Base-by-base conservation (phyloP, 2,888 invertebrate species). In the Hesperia comma region DNA sequence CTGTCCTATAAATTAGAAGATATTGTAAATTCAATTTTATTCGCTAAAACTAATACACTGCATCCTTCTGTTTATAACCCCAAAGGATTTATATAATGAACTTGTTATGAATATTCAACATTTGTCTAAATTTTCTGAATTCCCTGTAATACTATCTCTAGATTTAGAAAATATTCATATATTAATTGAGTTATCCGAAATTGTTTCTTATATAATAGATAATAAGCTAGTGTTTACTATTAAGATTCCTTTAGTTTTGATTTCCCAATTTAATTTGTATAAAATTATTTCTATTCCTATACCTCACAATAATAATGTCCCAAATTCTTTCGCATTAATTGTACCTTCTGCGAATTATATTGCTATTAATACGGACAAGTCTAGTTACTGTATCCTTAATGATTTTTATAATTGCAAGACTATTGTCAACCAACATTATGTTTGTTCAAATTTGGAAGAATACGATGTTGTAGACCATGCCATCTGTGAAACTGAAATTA, bases 91-190 rank as follows among this genome's bases (percentile, higher is more conserved):
- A n/a, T n/a, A n/a, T n/a, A n/a, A n/a, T n/a, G n/a, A n/a, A n/a
- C n/a, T n/a, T n/a, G n/a, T n/a, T n/a, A n/a, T n/a, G n/a, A n/a
- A n/a, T n/a, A n/a, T n/a, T n/a, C n/a, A n/a, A n/a, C n/a, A n/a
- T n/a, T n/a, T n/a, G n/a, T n/a, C n/a, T n/a, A n/a, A n/a, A n/a
- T n/a, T n/a, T n/a, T n/a, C n/a, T n/a, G n/a, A n/a, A n/a, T n/a
- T n/a, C n/a, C n/a, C n/a, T n/a, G n/a, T n/a, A n/a, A 63, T 15
- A 56, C 56, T 37, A 37, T 63, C 21, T 8, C 15, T 62, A 43
- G 62, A 62, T 54, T 53, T 62, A 7, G 54, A 54, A 7, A 62
- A 62, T 15, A 62, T 62, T 14, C 12, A 62, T 43, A n/a, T 62
- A 14, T 14, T 62, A 32, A 62, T 54, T 37, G 54, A 54, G 4